Conservation (phyloP, 2,797 vertebrate species). For the Amblyopsis hoosieri region DNA sequence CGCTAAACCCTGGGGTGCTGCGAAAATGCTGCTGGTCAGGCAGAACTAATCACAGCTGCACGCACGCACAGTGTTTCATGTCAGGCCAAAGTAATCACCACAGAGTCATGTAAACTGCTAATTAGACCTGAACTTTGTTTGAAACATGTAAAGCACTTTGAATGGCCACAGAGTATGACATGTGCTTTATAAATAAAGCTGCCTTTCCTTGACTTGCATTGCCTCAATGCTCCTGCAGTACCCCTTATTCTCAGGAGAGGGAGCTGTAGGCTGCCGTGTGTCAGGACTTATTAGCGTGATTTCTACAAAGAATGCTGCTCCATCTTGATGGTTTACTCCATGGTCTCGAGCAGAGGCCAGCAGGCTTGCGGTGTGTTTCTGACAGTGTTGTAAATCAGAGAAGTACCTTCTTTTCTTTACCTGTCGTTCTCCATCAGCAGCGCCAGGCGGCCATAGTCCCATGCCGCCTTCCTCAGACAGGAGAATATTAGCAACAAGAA, state of each 20-base stretch:
- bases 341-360: constrained; percentile 16
- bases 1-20: constrained; percentile 29
- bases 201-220: not conserved
- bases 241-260: constrained; percentile 58
- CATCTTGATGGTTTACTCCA: constrained; percentile 42
- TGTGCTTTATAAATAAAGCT: not conserved
- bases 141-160: not conserved
- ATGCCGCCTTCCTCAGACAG: constrained; percentile 95
- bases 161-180: not conserved
- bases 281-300: constrained; percentile 13
- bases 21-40: constrained; percentile 25
- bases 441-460: constrained; percentile 96
- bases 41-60: constrained; percentile 41
- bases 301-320: constrained; percentile 25
- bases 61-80: constrained; percentile 26
- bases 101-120: constrained; percentile 13
- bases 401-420: constrained; percentile 50
- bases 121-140: constrained; percentile 8
- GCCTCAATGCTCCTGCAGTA: constrained; percentile 10
- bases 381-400: constrained; percentile 3
- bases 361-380: not conserved
- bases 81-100: constrained; percentile 36
- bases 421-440: constrained; percentile 97
- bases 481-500: constrained; percentile 90
- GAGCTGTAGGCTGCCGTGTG: constrained; percentile 46